Percentiles rank a stretch among this genome's conserved stretches.
phyloP scores from a whole-genome alignment of 2,113 vertebrate genomes.

The Beaufortia kweichowensis region DNA sequence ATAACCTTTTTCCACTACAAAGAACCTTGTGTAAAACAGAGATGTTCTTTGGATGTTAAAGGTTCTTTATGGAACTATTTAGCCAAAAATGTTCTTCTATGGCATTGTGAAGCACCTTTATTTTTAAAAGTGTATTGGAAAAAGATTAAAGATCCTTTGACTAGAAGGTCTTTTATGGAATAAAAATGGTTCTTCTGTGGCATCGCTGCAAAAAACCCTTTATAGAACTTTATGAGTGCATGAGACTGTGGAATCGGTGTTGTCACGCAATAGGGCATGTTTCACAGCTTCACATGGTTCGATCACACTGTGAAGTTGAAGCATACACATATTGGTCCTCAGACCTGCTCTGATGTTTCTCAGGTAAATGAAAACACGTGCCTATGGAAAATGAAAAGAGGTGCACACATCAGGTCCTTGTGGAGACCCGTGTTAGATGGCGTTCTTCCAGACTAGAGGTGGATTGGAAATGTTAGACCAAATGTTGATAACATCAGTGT shows the following conservation, averaged over 20 bases:
- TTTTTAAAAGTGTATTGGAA: no score
- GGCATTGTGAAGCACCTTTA: no score
- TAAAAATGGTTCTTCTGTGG: no score
- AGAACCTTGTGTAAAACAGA: no score
- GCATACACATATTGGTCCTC: not conserved
- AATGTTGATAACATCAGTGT: not conserved
- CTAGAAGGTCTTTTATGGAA: no score
- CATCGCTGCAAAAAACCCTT: no score
- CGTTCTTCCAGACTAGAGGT: not conserved
- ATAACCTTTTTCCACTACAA: no score
- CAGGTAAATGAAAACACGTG: slow-evolving; percentile 79
- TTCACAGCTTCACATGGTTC: slow-evolving; percentile 63
- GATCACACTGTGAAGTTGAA: slow-evolving; percentile 51
- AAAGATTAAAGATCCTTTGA: no score
- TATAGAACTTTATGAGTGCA: no score
- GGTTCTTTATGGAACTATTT: no score
- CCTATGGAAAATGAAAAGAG: slow-evolving; percentile 22
- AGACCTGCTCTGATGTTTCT: slow-evolving; percentile 55
- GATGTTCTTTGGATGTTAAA: no score
- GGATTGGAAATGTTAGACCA: not conserved
- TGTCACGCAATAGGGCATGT: slow-evolving; percentile 47
- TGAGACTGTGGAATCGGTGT: slow-evolving; percentile 51
- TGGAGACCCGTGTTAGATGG: slow-evolving; percentile 6
- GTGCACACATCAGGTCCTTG: not conserved
- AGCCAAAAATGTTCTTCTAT: no score